Base-by-base conservation (phyloP, 2,888 invertebrate species). In the Parasteatoda lunata region DNA sequence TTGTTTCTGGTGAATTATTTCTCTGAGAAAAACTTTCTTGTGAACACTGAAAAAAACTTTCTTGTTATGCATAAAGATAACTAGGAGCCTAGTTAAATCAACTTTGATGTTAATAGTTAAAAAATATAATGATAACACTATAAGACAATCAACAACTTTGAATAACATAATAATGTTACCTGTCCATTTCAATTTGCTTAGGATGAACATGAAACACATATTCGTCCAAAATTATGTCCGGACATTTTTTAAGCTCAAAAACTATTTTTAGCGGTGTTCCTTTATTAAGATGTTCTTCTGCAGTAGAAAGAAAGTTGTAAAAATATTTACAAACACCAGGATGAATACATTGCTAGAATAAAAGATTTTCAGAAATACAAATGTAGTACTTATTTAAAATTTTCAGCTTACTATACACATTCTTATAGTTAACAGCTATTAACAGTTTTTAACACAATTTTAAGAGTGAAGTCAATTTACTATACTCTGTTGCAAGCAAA, bases 221-320 rank as follows among this genome's bases (percentile, higher is more conserved):
- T 59, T 59, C 59, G n/a, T 59, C 59, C 59, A 59, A 7, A 59
- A 59, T n/a, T 8, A n/a, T 59, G 9, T 59, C 59, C 9, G 59
- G 59, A 59, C 59, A 59, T 59, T 59, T 59, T n/a, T 59, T 59
- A 59, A 59, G 59, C 11, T 13, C 5, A 7, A 59, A 59, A 59
- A 59, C 59, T 13, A 59, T 59, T n/a, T 59, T 9, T 13, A 59
- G 4, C 4, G 59, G 59, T 59, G 9, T 9, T 13, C 59, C 9
- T 59, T 59, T n/a, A 59, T 7, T n/a, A 59, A 59, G n/a, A 59
- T 59, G n/a, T 7, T 7, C 59, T 7, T n/a, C 11, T 13, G 59
- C 59, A 59, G n/a, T n/a, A 59, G 59, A 59, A n/a, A 59, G 59
- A n/a, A 59, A 59, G n/a, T 59, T 59, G n/a, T 59, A 59, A n/a